Base-by-base conservation (phyloP, 2,888 invertebrate species). In the Aromia moschata region DNA sequence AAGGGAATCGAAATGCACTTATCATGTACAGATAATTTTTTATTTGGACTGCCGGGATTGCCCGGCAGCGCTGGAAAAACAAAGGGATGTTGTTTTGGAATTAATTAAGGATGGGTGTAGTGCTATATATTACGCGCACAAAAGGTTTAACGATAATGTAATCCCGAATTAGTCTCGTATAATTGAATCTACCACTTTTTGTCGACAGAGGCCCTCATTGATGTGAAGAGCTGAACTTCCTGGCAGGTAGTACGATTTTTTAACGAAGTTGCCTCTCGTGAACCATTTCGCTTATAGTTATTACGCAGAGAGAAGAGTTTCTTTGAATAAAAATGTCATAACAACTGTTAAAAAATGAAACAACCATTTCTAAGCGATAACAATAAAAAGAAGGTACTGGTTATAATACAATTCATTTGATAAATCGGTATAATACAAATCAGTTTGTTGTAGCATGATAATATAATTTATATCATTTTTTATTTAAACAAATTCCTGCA, bases 71-170 rank as follows among this genome's bases (percentile, higher is more conserved):
- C 14, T 31, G 4, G 11, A 9, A 64, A 61, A 68, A 67, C 67
- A 70, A 68, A 67, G 60, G 64, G 58, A 30, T 49, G 54, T 66
- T 60, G 60, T 65, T 69, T 65, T 64, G 53, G 59, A 54, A 62
- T 69, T 64, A 37, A 68, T 68, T 70, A 65, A 55, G 62, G 59
- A 56, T 56, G 58, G 62, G 40, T 12, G 67, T 60, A 60, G 37
- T 56, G 62, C 58, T 58, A 69, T 69, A 63, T 65, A 65, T 68
- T 68, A 69, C 60, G 60, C 62, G 62, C 52, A 58, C 30, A 57
- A 52, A 44, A 47, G 44, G 53, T 43, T 49, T 56, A 45, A 55
- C 58, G 54, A 56, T 61, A 54, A 46, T 58, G 55, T 59, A 53
- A 37, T 52, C 47, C 43, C 20, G 43, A 58, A 56, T 54, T 52